Percentiles rank a stretch among this genome's conserved stretches.
phyloP scores from a whole-genome alignment of 2,888 invertebrate genomes.

The Platerodrilus igneus region DNA sequence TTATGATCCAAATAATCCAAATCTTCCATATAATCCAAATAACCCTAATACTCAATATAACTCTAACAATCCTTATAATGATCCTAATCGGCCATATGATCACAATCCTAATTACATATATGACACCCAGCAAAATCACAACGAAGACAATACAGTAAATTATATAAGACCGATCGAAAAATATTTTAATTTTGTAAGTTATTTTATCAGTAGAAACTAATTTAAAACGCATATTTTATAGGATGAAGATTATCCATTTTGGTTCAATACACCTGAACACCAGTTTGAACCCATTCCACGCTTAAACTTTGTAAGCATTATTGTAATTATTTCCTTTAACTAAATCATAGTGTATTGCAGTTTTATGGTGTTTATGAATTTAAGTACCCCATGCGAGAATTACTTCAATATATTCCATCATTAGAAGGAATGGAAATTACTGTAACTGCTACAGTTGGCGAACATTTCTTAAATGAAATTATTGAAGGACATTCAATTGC shows the following conservation, averaged over 20 bases:
- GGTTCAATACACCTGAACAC: slow-evolving; percentile 64
- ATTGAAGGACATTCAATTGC: slow-evolving; percentile 84
- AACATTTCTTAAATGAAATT: slow-evolving; percentile 78
- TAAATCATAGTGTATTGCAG: slow-evolving; percentile 47
- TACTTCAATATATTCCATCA: slow-evolving; percentile 61
- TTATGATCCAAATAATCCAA: slow-evolving; percentile 15
- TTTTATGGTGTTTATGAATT: slow-evolving; percentile 88
- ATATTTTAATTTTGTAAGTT: slow-evolving; percentile 69
- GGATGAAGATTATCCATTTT: slow-evolving; percentile 77
- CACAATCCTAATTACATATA: slow-evolving; percentile 6
- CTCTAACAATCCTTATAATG: too few species aligned
- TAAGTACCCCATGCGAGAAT: slow-evolving; percentile 77
- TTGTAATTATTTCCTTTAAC: slow-evolving; percentile 1
- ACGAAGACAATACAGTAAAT: slow-evolving; percentile 13
- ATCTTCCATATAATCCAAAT: slow-evolving; percentile 7
- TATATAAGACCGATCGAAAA: slow-evolving; percentile 53
- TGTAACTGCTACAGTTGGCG: slow-evolving; percentile 82
- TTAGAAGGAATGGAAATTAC: slow-evolving; percentile 76
- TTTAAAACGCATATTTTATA: slow-evolving; percentile 36
- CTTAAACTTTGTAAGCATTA: slow-evolving; percentile 62
- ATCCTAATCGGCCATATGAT: slow-evolving; percentile 10
- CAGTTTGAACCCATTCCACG: slow-evolving; percentile 62
- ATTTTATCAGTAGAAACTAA: slow-evolving; percentile 1
- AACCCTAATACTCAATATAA: too few species aligned
- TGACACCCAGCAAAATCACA: slow-evolving; percentile 3